phyloP scores from a whole-genome alignment of 1,140 invertebrate genomes.

The Drosophila watanabei region DNA sequence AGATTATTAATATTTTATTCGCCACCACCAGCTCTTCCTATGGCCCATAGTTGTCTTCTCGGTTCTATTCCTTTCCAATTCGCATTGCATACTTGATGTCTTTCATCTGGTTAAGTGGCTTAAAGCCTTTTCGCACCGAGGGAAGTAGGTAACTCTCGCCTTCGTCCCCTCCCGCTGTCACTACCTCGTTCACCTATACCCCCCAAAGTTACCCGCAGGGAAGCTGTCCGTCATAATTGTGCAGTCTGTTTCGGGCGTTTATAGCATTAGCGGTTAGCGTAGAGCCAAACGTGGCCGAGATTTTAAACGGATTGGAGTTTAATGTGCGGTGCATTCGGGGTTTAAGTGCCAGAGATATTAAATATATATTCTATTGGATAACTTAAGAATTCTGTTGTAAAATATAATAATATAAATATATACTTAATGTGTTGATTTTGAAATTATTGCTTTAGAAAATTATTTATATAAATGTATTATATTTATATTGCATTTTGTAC shows the following conservation, averaged over 20 bases:
- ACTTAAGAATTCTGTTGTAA: too few species aligned
- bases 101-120: constrained; percentile 78
- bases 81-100: constrained; percentile 70
- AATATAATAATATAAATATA: too few species aligned
- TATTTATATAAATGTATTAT: too few species aligned
- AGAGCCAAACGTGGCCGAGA: constrained; percentile 13
- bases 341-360: background rate
- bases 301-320: constrained; percentile 1
- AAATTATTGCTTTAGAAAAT: too few species aligned
- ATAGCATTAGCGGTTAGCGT: constrained; percentile 64
- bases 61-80: constrained; percentile 21
- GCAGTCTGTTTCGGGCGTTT: constrained; percentile 67
- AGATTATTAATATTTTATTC: constrained; percentile 81
- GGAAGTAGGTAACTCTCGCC: background rate
- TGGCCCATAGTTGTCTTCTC: constrained; percentile 39
- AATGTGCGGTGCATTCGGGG: background rate
- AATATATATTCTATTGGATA: background rate
- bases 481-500: too few species aligned
- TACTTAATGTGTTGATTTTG: too few species aligned
- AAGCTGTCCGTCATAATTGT: constrained; percentile 74
- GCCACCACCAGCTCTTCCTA: background rate
- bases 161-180: too few species aligned
- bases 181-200: background rate
- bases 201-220: constrained; percentile 11
- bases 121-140: constrained; percentile 56